These are phyloP conservation scores for Frieseomelitta varia DNA, from an alignment of 1,140 invertebrate genomes.

Conservation along the genomic window DNA sequence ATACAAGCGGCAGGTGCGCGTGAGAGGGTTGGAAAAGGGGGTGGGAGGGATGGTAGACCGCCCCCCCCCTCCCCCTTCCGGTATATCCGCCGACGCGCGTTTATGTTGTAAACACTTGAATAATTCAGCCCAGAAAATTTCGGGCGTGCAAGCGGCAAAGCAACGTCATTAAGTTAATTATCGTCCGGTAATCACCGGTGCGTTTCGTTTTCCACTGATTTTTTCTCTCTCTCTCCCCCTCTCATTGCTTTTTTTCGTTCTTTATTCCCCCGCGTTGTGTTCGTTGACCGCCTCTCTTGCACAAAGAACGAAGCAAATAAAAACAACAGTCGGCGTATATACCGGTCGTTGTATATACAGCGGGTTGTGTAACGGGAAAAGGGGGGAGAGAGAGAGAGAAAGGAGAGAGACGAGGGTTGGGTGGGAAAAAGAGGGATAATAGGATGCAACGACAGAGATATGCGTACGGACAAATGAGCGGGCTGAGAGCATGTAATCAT, in stretches of 20 bases:
- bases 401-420: background rate
- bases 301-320: slow-evolving; percentile 53
- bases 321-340: slow-evolving; percentile 27
- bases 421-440: slow-evolving; percentile 6
- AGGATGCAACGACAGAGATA: slow-evolving; percentile 36
- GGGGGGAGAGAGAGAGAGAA: background rate
- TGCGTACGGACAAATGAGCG: slow-evolving; percentile 37
- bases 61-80: background rate
- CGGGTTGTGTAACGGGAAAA: background rate
- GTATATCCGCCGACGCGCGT: slow-evolving; percentile 26
- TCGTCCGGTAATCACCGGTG: slow-evolving; percentile 50
- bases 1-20: slow-evolving; percentile 1
- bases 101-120: slow-evolving; percentile 55
- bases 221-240: background rate
- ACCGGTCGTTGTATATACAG: background rate
- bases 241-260: background rate
- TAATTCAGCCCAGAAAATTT: slow-evolving; percentile 52
- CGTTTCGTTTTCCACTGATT: slow-evolving; percentile 39
- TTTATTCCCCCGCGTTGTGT: background rate
- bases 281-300: slow-evolving; percentile 30
- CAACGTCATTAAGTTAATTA: slow-evolving; percentile 57
- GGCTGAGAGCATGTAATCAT: slow-evolving; percentile 51
- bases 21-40: no score
- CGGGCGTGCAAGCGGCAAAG: slow-evolving; percentile 27
- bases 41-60: background rate